Evolutionary conservation across 2,797 vertebrate genomes (phyloP).

Genomic region (Spondyliosoma cantharus): DNA sequence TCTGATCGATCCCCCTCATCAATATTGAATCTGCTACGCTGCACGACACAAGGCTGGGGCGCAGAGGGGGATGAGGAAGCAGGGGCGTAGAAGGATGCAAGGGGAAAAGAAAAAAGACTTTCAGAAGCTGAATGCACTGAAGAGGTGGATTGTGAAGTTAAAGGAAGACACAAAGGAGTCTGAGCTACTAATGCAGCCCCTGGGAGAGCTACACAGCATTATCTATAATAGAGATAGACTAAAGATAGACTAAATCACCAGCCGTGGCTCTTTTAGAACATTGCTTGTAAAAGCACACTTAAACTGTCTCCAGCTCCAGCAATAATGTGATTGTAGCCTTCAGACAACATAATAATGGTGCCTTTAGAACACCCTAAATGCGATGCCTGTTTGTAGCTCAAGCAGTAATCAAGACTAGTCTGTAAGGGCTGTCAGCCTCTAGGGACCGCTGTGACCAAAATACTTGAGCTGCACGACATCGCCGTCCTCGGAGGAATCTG

Average conservation of each 20-base stretch:
- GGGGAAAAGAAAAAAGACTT: slow-evolving; percentile 20
- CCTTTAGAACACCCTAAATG: slow-evolving; percentile 50
- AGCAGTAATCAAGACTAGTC: slow-evolving; percentile 23
- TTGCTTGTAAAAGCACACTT: slow-evolving; percentile 47
- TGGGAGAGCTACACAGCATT: slow-evolving; percentile 46
- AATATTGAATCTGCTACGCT: slow-evolving; percentile 69
- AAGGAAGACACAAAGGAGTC: slow-evolving; percentile 58
- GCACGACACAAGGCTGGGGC: slow-evolving; percentile 32
- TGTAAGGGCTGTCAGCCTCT: background rate
- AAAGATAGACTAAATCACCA: slow-evolving; percentile 61
- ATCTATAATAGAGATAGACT: slow-evolving; percentile 57
- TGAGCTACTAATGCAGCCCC: slow-evolving; percentile 53
- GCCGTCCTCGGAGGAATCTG: background rate
- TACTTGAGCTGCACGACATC: background rate
- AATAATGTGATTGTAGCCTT: slow-evolving; percentile 51
- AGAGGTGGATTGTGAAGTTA: slow-evolving; percentile 54
- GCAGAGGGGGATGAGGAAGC: slow-evolving; percentile 27
- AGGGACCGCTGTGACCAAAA: slow-evolving; percentile 1
- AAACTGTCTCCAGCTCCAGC: slow-evolving; percentile 44
- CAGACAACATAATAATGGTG: slow-evolving; percentile 55
- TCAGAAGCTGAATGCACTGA: slow-evolving; percentile 44
- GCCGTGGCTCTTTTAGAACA: slow-evolving; percentile 38
- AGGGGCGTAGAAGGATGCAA: slow-evolving; percentile 24
- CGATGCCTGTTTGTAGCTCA: slow-evolving; percentile 36
- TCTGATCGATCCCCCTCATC: slow-evolving; percentile 68